Percentiles rank a stretch among this genome's conserved stretches.
Evolutionary conservation across 2,797 vertebrate species (phyloP).

Genomic region (Lophotriccus pileatus): DNA sequence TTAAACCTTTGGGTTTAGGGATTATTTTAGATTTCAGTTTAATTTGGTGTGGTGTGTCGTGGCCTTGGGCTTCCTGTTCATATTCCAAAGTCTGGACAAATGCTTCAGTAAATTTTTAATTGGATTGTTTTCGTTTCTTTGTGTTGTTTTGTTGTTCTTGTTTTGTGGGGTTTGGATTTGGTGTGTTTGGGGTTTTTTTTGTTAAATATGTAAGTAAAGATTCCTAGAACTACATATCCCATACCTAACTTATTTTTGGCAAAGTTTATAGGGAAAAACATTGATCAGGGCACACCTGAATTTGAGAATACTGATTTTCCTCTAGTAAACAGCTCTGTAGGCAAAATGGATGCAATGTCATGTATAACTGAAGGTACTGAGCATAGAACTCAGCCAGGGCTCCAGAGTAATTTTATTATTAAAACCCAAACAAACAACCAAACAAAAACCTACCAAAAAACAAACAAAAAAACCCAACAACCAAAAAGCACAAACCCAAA

Average conservation of each 20-base stretch:
- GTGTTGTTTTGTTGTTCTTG: neutral
- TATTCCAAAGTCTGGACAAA: neutral
- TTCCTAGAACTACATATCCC: neutral
- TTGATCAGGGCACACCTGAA: neutral
- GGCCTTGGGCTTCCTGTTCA: fast-evolving
- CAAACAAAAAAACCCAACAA: too few relatives aligned
- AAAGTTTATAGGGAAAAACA: neutral
- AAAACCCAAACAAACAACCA: neutral
- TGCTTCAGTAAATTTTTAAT: neutral
- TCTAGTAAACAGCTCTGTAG: neutral
- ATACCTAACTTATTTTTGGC: neutral
- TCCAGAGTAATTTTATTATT: neutral
- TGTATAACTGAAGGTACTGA: neutral
- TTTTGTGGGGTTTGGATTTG: neutral
- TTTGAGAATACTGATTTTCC: neutral
- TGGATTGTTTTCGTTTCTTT: neutral
- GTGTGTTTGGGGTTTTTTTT: neutral
- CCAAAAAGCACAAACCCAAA: neutral
- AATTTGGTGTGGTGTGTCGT: neutral
- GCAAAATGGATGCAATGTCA: neutral
- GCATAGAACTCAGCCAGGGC: neutral
- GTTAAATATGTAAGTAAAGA: neutral
- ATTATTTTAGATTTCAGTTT: neutral
- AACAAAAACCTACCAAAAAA: neutral
- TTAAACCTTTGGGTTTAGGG: neutral